Evolutionary conservation across 1,140 invertebrate species (phyloP), one percentile per base, ranked within the genome.

Genomic region (Leptoteleia sp.): DNA sequence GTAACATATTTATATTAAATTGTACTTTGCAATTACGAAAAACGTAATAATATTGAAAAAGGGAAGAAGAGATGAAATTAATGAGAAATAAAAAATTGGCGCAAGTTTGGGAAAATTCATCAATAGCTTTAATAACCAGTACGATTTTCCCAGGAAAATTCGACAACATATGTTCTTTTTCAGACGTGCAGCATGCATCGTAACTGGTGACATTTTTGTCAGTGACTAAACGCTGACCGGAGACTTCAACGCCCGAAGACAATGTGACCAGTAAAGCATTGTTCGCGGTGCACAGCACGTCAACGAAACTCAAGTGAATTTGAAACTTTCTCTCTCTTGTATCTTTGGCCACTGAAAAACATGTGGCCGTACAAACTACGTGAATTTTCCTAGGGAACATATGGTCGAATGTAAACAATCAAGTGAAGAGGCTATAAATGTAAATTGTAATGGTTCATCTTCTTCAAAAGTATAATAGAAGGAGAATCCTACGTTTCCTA

Each of bases 251-350:
- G 52, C 50, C 29, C 37, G 48, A 62, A 59, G 8, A 77, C 75
- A 77, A 71, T 77, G 31, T 13, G n/a, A 77, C 65, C 75, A 77
- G 75, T 22, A 71, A 42, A 33, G 35, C 27, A 71, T 71, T 78
- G 67, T 78, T 48, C 31, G n/a, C 31, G n/a, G 12, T 37, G 5
- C 54, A 47, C 22, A 11, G 67, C 16, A 42, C 43, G 50, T 65
- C 37, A 52, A 42, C 43, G 42, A 77, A 57, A 70, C 75, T 50
- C 50, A 65, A 71, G 65, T 59, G 43, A 59, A 77, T 72, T 68
- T 13, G 40, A 40, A 78, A 62, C 59, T 78, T 72, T 78, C 76
- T 67, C 76, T 57, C 29, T 45, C 64, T 12, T 33, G 45, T 62
- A 43, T 78, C 54, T 37, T 72, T 31, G 61, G 19, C 52, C 54